Evolutionary conservation across 2,113 vertebrate genomes (phyloP).

Genomic region (Sebastes schlegelii): DNA sequence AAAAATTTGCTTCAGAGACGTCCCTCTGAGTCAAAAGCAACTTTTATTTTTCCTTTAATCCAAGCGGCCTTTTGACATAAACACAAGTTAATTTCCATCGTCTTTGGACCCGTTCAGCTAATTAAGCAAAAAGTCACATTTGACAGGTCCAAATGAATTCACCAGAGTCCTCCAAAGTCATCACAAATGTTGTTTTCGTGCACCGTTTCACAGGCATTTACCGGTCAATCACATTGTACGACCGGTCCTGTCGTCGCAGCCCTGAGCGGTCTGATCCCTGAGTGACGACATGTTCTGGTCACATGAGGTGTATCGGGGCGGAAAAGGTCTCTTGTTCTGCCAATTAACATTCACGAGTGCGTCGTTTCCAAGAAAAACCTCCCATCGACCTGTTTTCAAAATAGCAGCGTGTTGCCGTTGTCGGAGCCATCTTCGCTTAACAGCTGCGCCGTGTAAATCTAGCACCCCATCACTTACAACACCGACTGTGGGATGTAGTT

Average conservation of each 20-base stretch:
- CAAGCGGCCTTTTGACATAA: slow-evolving; percentile 41
- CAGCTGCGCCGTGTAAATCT: slow-evolving; percentile 73
- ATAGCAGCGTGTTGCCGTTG: slow-evolving; percentile 39
- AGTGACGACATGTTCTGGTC: slow-evolving; percentile 55
- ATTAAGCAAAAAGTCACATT: slow-evolving; percentile 39
- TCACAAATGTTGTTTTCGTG: slow-evolving; percentile 55
- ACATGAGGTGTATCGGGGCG: slow-evolving; percentile 30
- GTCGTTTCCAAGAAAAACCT: slow-evolving; percentile 59
- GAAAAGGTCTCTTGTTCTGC: slow-evolving; percentile 47
- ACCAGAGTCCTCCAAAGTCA: slow-evolving; percentile 46
- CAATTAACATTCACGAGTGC: slow-evolving; percentile 36
- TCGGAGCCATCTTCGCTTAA: slow-evolving; percentile 57
- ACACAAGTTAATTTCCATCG: slow-evolving; percentile 46
- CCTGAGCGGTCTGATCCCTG: slow-evolving; percentile 54
- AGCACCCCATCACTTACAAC: slow-evolving; percentile 63
- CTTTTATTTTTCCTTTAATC: slow-evolving; percentile 60
- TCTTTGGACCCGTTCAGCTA: slow-evolving; percentile 37
- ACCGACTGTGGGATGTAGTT: slow-evolving; percentile 34
- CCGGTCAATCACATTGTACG: slow-evolving; percentile 34
- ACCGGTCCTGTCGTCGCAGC: slow-evolving; percentile 12
- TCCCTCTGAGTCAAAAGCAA: slow-evolving; percentile 43
- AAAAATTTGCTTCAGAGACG: slow-evolving; percentile 19
- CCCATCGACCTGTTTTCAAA: slow-evolving; percentile 31
- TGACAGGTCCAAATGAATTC: slow-evolving; percentile 57
- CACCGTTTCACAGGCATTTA: slow-evolving; percentile 50